Evolutionary conservation across 1,140 invertebrate genomes (phyloP), one percentile per base, ranked within the genome.

Genomic region (Euschistus heros): DNA sequence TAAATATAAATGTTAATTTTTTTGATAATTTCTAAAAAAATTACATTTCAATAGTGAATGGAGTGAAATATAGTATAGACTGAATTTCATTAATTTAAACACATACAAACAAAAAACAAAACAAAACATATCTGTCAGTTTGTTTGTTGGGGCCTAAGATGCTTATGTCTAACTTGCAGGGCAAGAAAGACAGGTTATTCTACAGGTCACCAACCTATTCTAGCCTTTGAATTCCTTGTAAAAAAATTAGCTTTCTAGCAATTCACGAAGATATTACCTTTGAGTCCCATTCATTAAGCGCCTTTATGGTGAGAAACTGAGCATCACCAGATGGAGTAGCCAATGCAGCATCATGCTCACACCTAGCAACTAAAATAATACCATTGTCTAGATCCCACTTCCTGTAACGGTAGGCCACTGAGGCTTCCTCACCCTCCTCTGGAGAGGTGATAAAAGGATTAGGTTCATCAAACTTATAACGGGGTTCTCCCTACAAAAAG

Each of bases 261-360:
- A n/a, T n/a, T n/a, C n/a, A n/a, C n/a, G n/a, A 3, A 59, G 14
- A 66, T 22, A 20, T 72, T 76, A 84, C 81, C 72, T 94, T 90
- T 0, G 94, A 94, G 75, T 99, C 96, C 96, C 96, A 99, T 76
- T 99, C 97, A 77, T 99, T 99, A 2, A 99, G 81, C 0, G 96
- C 94, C 78, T 98, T 98, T 69, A 99, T 94, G 15, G 92, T 94
- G 30, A 99, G 80, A 75, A 92, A 98, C 76, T 98, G 94, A 0
- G 81, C 80, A 73, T 99, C 96, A 65, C 88, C 89, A 71, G 91
- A 95, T 0, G 94, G 89, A 1, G 91, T 91, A 71, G 85, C 83
- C 76, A 95, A 85, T 0, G 96, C 93, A 24, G 94, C 94, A 79
- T 99, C 97, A 73, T 97, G 93, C 74, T 99, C 97, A 75, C 94